Base-by-base conservation (phyloP, 2,113 vertebrate genomes). In the Elephas maximus region DNA sequence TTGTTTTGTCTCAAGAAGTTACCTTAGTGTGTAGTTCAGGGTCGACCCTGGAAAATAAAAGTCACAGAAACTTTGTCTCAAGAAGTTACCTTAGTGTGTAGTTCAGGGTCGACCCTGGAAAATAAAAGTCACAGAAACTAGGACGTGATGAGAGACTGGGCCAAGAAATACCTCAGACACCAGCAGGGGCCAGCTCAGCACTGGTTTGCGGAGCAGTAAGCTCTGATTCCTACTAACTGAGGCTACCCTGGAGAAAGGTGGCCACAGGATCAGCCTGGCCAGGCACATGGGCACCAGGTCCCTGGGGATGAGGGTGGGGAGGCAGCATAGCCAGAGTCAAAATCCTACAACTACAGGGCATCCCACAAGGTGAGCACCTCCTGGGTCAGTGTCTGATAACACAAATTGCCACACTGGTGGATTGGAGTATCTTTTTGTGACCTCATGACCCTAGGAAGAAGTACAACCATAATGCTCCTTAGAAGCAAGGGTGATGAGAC, bases 1-100 rank as follows among this genome's bases (percentile, higher is more conserved):
- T 63, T 96, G 80, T 96, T 96, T 30, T 41, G 53, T 85, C 92
- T 88, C 51, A 65, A 76, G 94, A 73, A 85, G 79, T 8, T 17
- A 37, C 67, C 67, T 41, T 3, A 2, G 48, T 8, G 65, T 4
- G 60, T 1, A 11, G 94, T 44, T 81, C 91, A 76, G 81, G 84
- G 67, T 2, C 5, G 1, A 44, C 83, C 71, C 73, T 83, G 89
- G 88, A 94, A 94, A 93, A 78, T n/a, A n/a, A n/a, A n/a, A n/a
- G n/a, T n/a, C n/a, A n/a, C n/a, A n/a, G n/a, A n/a, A n/a, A n/a
- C n/a, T 96, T 30, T 41, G 53, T 85, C 92, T 88, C 51, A 65
- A 76, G 94, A 73, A 85, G 79, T 8, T 17, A 37, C 67, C 67
- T 41, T 3, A 2, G 48, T 8, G 65, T 4, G 60, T 1, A 11